Base-by-base conservation (phyloP, 2,888 invertebrate genomes). In the Atethmia centrago region DNA sequence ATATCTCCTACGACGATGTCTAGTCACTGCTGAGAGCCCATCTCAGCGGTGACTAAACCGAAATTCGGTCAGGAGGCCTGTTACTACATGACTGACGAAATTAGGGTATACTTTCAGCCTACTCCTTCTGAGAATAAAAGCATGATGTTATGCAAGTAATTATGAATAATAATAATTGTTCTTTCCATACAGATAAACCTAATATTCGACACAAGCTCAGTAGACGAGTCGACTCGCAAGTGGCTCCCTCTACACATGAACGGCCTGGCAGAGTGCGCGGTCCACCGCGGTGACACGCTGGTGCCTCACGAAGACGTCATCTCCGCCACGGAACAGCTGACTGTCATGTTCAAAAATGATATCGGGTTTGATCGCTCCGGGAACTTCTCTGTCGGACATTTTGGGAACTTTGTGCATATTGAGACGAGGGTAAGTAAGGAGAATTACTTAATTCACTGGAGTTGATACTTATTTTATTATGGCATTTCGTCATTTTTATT, bases 221-320 rank as follows among this genome's bases (percentile, higher is more conserved):
- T 98, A 45, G 95, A 97, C 3, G 90, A 95, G 72, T 94, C 97
- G 19, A 95, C 97, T 2, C 97, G 98, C 79, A 96, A 97, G 68
- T 99, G 98, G 94, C 94, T 99, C 55, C 98, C 98, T 0, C 94
- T 99, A 3, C 97, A 98, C 79, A 93, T 98, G 72, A 98, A 98
- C 92, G 96, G 98, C 0, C 91, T 99, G 45, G 97, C 97, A 31
- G 98, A 99, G 92, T 98, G 98, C 71, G 97, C 98, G 0, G 97
- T 99, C 16, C 91, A 96, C 56, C 97, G 97, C 80, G 96, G 96
- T 9, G 97, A 93, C 14, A 84, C 89, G 19, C 92, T 97, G 2
- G 90, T 98, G 3, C 94, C 97, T 0, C 97, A 97, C 89, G 97
- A 98, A 89, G 97, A 98, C 2, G 97, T 99, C 31, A 98, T 99